Percentiles rank a stretch among this genome's conserved stretches.
These are phyloP conservation scores for Drosophila hawaiiensis DNA, from an alignment of 2,888 invertebrate species.

Conservation along the genomic window DNA sequence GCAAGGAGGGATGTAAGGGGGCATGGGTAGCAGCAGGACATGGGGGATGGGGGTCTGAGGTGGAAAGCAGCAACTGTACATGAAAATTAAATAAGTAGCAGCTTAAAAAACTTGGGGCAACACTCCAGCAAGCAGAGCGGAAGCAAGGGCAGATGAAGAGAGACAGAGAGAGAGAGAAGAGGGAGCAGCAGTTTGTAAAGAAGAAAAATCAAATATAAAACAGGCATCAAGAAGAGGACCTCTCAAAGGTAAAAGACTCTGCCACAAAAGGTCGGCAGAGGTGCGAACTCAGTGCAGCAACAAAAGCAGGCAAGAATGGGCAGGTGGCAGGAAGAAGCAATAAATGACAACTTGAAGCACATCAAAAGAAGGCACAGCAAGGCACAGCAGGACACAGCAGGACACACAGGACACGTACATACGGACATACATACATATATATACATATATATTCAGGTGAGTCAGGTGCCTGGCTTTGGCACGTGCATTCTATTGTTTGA, in stretches of 20 bases:
- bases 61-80: slow-evolving; percentile 57
- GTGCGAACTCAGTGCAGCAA: slow-evolving; percentile 42
- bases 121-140: slow-evolving; percentile 17
- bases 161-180: background rate
- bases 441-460: background rate
- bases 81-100: slow-evolving; percentile 82
- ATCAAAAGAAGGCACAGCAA: slow-evolving; percentile 36
- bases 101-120: slow-evolving; percentile 71
- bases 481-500: slow-evolving; percentile 46
- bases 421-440: background rate
- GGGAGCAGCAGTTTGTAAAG: slow-evolving; percentile 11
- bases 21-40: no score
- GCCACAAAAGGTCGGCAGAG: slow-evolving; percentile 51
- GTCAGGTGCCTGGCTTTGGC: slow-evolving; percentile 28
- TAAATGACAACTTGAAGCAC: slow-evolving; percentile 48
- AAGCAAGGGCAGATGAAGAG: slow-evolving; percentile 26
- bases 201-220: slow-evolving; percentile 47
- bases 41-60: background rate
- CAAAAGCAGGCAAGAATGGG: background rate
- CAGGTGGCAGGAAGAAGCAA: slow-evolving; percentile 1
- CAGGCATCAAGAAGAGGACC: slow-evolving; percentile 48
- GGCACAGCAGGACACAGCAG: slow-evolving; percentile 8
- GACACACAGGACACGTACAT: slow-evolving; percentile 8
- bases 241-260: slow-evolving; percentile 12
- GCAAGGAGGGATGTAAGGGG: background rate